Base-by-base conservation (phyloP, 2,797 vertebrate genomes). In the Podarcis siculus region DNA sequence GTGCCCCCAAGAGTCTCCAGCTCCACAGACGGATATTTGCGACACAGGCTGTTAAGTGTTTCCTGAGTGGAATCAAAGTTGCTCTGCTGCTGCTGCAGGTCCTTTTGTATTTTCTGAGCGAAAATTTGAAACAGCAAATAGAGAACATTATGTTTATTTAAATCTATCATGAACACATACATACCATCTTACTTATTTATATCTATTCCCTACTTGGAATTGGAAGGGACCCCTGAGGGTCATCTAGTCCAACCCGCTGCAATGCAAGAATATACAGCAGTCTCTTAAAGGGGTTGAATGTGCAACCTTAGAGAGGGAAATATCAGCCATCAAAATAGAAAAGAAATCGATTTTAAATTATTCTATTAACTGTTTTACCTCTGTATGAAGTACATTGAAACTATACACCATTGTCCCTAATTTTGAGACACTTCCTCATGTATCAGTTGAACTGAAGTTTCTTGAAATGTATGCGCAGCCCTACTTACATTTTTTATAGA, bases 11-110 rank as follows among this genome's bases (percentile, higher is more conserved):
- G 97, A 77, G 91, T 89, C 86, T 98, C 98, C 93, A 99, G 93
- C 92, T 98, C 98, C 15, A 94, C 95, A 0, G 98, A 98, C 67
- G 98, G 98, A 94, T 98, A 98, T 49, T 97, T 98, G 91, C 98
- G 97, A 93, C 98, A 98, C 58, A 99, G 96, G 32, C 96, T 94
- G 21, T 98, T 98, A 85, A 99, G 98, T 30, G 96, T 97, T 92
- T 99, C 98, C 89, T 96, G 95, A 1, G 97, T 97, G 0, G 94
- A 95, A 89, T 98, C 98, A 95, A 99, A 97, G 94, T 93, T 97
- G 87, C 95, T 95, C 82, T 98, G 97, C 91, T 98, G 98, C 84
- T 97, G 97, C 90, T 98, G 98, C 90, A 99, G 97, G 37, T 98
- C 95, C 86, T 97, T 97, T 91, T 99, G 98, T 73, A 98, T 96